A percentile compares a stretch with the other conserved stretches of the same genome.
These are phyloP conservation scores for Coryphaenoides rupestris DNA, from an alignment of 2,113 vertebrate genomes.

Conservation along the genomic window DNA sequence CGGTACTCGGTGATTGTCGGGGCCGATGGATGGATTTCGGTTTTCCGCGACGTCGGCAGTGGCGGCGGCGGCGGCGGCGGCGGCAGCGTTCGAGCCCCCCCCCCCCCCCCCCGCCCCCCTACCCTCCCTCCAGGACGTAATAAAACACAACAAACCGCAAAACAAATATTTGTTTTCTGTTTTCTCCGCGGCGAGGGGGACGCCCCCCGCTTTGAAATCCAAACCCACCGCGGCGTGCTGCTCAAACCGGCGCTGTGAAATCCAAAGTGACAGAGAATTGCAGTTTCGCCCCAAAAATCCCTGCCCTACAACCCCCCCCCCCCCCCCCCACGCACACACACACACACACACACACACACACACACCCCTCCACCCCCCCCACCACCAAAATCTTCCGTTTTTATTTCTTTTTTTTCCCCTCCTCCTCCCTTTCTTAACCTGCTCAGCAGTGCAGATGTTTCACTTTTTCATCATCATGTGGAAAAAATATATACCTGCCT, in stretches of 20 bases:
- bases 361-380: no score
- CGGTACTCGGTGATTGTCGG: slow-evolving; percentile 32
- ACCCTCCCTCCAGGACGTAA: slow-evolving; percentile 54
- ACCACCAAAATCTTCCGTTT: no score
- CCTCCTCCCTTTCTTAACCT: no score
- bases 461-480: slow-evolving; percentile 68
- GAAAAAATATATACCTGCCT: slow-evolving; percentile 54
- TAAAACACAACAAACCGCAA: slow-evolving; percentile 64
- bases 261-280: slow-evolving; percentile 69
- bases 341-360: no score
- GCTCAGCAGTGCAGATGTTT: slow-evolving; percentile 67
- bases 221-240: slow-evolving; percentile 40
- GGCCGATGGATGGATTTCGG: slow-evolving; percentile 27
- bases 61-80: slow-evolving; percentile 57
- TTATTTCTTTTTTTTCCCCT: slow-evolving; percentile 16
- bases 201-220: slow-evolving; percentile 60
- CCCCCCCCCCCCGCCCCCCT: slow-evolving; percentile 26
- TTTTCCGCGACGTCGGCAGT: slow-evolving; percentile 51
- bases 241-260: slow-evolving; percentile 60
- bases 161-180: slow-evolving; percentile 73
- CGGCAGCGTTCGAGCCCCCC: slow-evolving; percentile 50
- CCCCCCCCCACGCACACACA: no score
- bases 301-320: no score
- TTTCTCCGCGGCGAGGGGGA: slow-evolving; percentile 43
- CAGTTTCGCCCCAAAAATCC: slow-evolving; percentile 30